Percentiles rank a stretch among this genome's conserved stretches.
phyloP scores from a whole-genome alignment of 2,113 vertebrate species.

The Ornithorhynchus anatinus region DNA sequence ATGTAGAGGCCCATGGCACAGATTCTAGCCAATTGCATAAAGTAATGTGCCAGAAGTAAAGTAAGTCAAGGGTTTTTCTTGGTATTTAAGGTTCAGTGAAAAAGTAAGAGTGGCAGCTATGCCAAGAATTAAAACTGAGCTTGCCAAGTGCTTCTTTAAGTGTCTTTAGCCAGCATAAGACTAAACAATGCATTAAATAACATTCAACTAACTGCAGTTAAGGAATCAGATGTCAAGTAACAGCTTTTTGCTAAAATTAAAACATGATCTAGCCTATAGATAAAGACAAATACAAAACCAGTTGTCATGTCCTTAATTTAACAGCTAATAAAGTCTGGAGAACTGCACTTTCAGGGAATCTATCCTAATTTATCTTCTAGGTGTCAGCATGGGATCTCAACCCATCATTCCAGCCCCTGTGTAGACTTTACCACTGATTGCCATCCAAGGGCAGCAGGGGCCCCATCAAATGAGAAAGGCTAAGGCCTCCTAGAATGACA shows the following conservation, averaged over 20 bases:
- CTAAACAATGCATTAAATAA: constrained; percentile 76
- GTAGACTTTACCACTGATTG: constrained; percentile 22
- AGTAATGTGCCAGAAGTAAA: constrained; percentile 55
- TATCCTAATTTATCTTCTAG: constrained; percentile 41
- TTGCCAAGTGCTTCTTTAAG: constrained; percentile 73
- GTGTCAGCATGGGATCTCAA: constrained; percentile 25
- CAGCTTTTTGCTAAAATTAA: constrained; percentile 61
- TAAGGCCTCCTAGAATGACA: not conserved
- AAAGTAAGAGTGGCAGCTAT: constrained; percentile 64
- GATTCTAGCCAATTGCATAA: constrained; percentile 50
- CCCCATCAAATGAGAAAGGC: not conserved
- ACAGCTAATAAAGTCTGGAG: constrained; percentile 46
- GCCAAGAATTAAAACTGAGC: constrained; percentile 72
- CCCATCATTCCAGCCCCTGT: constrained; percentile 11
- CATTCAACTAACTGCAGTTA: constrained; percentile 56
- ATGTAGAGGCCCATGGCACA: constrained; percentile 50
- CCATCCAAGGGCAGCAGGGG: constrained; percentile 27
- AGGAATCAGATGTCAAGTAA: constrained; percentile 68
- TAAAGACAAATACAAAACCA: constrained; percentile 51
- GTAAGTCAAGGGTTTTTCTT: constrained; percentile 70
- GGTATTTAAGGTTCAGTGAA: constrained; percentile 74
- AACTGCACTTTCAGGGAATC: constrained; percentile 47
- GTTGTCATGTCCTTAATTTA: constrained; percentile 46
- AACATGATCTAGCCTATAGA: constrained; percentile 53
- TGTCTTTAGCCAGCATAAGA: constrained; percentile 71